Base-by-base conservation (phyloP, 2,888 invertebrate genomes). In the Cremastinae sp. region DNA sequence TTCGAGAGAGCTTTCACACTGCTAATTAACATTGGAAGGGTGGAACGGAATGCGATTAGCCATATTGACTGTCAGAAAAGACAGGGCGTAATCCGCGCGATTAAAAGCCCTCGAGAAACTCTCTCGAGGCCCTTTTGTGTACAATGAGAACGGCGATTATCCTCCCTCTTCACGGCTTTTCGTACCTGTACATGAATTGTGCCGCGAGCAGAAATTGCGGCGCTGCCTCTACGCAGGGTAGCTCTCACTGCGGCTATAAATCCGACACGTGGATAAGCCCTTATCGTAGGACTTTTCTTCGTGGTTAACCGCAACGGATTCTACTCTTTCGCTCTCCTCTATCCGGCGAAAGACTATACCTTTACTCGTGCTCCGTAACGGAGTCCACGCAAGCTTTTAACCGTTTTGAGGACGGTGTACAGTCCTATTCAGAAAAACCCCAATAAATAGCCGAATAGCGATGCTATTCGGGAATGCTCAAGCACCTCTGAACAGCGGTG, bases 1-100 rank as follows among this genome's bases (percentile, higher is more conserved):
- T 58, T 20, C 58, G 49, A 38, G 49, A 38, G 51, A 61, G 68
- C 47, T 53, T 62, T 62, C 38, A 43, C 59, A 41, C 53, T 62
- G 72, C 87, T 87, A 86, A 87, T 88, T 88, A 87, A 87, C 87
- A 87, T 88, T 75, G 85, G 82, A 87, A 87, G 85, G 84, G 85
- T 38, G 28, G 62, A 62, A 47, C 58, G 56, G 53, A 38, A 54
- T 43, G 41, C 54, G 34, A 22, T 14, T 74, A 18, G 34, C 54
- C 28, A 36, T 61, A 58, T 65, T 20, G 49, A 28, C 36, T 45
- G 16, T 14, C 20, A 45, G 16, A 36, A 45, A 47, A 36, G 14
- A 47, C 36, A 56, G 43, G 54, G 18, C 62, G 64, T 56, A 41
- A 49, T n/a, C 20, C 12, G n/a, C 36, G 20, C 20, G 8, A 49